Evolutionary conservation across 2,113 vertebrate species (phyloP), one percentile per base, ranked within the genome.

Genomic region (Lepisosteus oculatus): DNA sequence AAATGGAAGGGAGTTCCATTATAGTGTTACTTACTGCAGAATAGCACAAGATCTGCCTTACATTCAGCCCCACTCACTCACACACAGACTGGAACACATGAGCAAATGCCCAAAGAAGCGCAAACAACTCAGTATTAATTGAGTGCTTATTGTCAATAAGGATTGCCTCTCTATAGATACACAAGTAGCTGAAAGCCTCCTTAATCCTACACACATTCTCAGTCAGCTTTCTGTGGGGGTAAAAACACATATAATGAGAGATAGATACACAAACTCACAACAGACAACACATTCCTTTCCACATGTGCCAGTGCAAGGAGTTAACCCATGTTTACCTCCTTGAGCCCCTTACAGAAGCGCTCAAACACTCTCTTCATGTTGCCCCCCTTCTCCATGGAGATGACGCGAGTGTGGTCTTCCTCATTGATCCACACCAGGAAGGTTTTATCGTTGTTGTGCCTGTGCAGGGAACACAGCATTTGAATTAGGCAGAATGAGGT

Each of bases 371-470:
- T 89, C 81, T 91, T 94, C 93, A 94, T 94, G 82, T 94, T 94
- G 71, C 93, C 93, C 0, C 93, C 93, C 70, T 94, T 94, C 84
- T 94, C 93, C 93, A 94, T 94, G 76, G 93, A 94, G 80, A 94
- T 94, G 80, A 94, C 4, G 0, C 93, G 88, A 0, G 92, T 94
- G 72, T 94, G 93, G 72, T 94, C 93, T 68, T 94, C 93, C 76
- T 94, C 93, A 0, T 94, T 94, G 75, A 94, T 82, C 93, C 93
- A 94, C 79, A 94, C 85, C 74, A 94, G 77, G 81, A 94, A 94
- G 55, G 88, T 94, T 80, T 94, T 94, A 72, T 93, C 89, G 0
- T 94, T 90, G 77, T 94, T 94, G 82, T 94, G 93, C 93, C 93
- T 94, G 77, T 43, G 3, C 0, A 51, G 15, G 41, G 15, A 42